A percentile compares a stretch with the other conserved stretches of the same genome.
These are phyloP conservation scores for Entomyzon cyanotis DNA, from an alignment of 2,113 vertebrate species.

Conservation along the genomic window DNA sequence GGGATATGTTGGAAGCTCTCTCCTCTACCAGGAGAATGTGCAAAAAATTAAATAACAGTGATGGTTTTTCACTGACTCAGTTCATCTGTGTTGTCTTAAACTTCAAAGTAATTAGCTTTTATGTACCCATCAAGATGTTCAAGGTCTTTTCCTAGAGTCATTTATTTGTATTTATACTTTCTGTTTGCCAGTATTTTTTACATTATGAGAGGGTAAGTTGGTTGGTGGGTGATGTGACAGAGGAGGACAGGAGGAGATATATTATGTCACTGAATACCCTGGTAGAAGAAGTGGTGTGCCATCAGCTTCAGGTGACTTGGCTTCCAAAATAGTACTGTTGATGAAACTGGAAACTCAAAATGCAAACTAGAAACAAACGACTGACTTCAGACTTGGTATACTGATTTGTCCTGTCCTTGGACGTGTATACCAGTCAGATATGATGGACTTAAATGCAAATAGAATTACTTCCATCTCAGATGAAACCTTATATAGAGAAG, in stretches of 20 bases:
- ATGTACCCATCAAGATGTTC: background rate
- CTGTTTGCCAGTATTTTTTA: background rate
- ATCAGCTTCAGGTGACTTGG: constrained; percentile 44
- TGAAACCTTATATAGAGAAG: background rate
- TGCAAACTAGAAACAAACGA: constrained; percentile 41
- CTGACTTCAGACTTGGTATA: background rate
- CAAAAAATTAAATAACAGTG: background rate
- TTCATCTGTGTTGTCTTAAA: background rate
- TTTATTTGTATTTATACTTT: constrained; percentile 50
- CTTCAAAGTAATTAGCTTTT: background rate
- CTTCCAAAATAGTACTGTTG: constrained; percentile 62
- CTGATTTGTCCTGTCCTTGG: background rate
- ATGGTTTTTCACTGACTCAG: background rate
- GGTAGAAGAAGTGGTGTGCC: constrained; percentile 38
- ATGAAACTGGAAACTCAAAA: constrained; percentile 51
- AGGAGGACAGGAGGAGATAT: background rate
- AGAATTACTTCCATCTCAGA: background rate
- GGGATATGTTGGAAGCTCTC: background rate
- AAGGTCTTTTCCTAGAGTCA: background rate
- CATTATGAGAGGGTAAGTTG: background rate
- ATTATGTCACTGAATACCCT: constrained; percentile 4
- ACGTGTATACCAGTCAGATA: background rate
- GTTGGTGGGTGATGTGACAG: background rate
- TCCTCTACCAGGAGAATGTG: background rate
- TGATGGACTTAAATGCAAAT: background rate